Percentiles rank a stretch among this genome's conserved stretches.
Conservation (phyloP, 2,888 invertebrate species). For the Hydrotaea diabolus region DNA sequence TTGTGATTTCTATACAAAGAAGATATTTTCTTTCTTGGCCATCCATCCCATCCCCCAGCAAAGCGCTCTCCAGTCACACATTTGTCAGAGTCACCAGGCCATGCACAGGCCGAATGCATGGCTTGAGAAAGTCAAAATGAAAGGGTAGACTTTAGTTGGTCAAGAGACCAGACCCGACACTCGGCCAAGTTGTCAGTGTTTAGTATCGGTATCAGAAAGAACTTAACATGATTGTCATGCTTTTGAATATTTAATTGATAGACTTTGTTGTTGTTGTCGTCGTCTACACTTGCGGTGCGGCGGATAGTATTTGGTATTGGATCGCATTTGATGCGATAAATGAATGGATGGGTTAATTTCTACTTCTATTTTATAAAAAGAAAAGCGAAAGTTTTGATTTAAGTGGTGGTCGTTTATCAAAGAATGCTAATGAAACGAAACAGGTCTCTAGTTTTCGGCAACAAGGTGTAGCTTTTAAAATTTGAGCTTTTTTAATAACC, state of each 20-base stretch:
- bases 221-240: slow-evolving; percentile 60
- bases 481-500: background rate
- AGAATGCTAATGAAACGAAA: background rate
- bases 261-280: slow-evolving; percentile 35
- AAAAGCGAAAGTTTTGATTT: slow-evolving; percentile 65
- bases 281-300: background rate
- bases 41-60: background rate
- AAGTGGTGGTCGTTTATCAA: slow-evolving; percentile 51
- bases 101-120: background rate
- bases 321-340: background rate
- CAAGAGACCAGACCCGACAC: background rate
- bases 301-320: slow-evolving; percentile 7
- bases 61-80: too few relatives aligned
- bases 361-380: slow-evolving; percentile 26
- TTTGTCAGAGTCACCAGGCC: background rate
- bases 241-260: slow-evolving; percentile 64
- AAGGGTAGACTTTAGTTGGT: slow-evolving; percentile 60
- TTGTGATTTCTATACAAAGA: slow-evolving; percentile 28
- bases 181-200: slow-evolving; percentile 34
- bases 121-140: slow-evolving; percentile 32
- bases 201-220: slow-evolving; percentile 65
- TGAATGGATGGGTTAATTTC: slow-evolving; percentile 36
- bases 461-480: slow-evolving; percentile 14
- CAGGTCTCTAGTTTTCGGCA: background rate
- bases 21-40: slow-evolving; percentile 39